phyloP scores from a whole-genome alignment of 2,888 invertebrate species.

The Acrobasis suavella region DNA sequence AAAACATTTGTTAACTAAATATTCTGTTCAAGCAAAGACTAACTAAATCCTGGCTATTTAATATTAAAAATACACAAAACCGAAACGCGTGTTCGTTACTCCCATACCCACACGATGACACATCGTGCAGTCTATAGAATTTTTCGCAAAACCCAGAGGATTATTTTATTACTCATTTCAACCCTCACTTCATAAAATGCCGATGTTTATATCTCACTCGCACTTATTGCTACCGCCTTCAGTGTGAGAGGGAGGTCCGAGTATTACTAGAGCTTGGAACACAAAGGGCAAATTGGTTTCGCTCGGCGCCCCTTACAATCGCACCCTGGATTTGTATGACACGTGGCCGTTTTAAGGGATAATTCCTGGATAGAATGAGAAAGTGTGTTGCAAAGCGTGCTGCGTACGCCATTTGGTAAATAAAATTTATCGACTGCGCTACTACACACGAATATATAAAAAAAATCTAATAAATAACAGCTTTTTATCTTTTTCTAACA shows the following conservation, averaged over 20 bases:
- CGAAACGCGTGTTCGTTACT: not conserved
- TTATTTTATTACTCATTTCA: slow-evolving; percentile 51
- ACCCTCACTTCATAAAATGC: slow-evolving; percentile 38
- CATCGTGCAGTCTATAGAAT: slow-evolving; percentile 25
- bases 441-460: not conserved
- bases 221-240: slow-evolving; percentile 24
- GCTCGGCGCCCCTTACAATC: slow-evolving; percentile 56
- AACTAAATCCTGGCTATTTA: no score
- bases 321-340: slow-evolving; percentile 63
- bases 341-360: slow-evolving; percentile 66
- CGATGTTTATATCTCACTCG: slow-evolving; percentile 40
- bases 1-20: no score
- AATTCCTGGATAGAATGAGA: slow-evolving; percentile 43
- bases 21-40: no score
- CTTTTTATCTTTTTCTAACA: no score
- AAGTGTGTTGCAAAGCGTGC: slow-evolving; percentile 35
- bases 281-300: slow-evolving; percentile 70
- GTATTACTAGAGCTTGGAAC: slow-evolving; percentile 41
- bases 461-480: no score
- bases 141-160: slow-evolving; percentile 35
- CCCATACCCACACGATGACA: slow-evolving; percentile 22
- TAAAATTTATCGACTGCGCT: slow-evolving; percentile 14
- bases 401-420: slow-evolving; percentile 16
- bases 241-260: slow-evolving; percentile 44
- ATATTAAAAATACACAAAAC: not conserved